Evolutionary conservation across 2,113 vertebrate species (phyloP).

Genomic region (Orycteropus afer): DNA sequence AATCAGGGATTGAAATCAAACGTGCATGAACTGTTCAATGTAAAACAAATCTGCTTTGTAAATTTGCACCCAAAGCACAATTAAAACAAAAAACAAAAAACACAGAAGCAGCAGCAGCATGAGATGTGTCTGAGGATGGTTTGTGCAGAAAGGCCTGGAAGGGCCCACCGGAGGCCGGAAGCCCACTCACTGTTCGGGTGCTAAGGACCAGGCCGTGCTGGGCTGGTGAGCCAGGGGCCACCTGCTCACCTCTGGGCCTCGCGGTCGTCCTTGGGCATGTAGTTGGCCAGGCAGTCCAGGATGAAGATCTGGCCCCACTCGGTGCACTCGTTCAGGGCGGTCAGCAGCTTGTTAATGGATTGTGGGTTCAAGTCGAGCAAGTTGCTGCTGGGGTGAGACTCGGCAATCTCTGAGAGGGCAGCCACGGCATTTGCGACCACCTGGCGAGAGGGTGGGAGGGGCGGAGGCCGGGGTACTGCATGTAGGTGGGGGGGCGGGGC

Average conservation of each 20-base stretch:
- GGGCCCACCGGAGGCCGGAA: not conserved
- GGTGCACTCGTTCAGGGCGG: constrained; percentile 97
- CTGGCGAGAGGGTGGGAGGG: constrained; percentile 79
- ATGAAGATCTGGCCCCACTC: constrained; percentile 99
- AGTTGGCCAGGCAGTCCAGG: constrained; percentile 98
- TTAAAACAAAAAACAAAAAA: too few relatives aligned
- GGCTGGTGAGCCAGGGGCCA: not conserved
- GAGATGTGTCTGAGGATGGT: not conserved
- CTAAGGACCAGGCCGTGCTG: not conserved
- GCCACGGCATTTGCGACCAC: constrained; percentile 98
- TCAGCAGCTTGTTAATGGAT: constrained; percentile 98
- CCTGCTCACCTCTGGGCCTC: constrained; percentile 96
- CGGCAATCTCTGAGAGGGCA: constrained; percentile 96
- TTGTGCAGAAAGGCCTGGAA: not conserved
- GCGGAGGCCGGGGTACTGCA: not conserved
- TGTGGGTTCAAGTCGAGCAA: constrained; percentile 98
- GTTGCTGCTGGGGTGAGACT: constrained; percentile 98
- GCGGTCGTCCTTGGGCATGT: constrained; percentile 96
- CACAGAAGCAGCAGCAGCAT: too few relatives aligned
- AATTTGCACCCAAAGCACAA: too few relatives aligned
- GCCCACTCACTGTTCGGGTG: not conserved
- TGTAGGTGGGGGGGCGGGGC: not conserved
- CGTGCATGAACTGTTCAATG: too few relatives aligned
- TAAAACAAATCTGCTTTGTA: too few relatives aligned
- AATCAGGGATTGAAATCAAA: too few relatives aligned